phyloP scores from a whole-genome alignment of 1,140 invertebrate genomes.

The roundworm (Caenorhabditis elegans) region DNA sequence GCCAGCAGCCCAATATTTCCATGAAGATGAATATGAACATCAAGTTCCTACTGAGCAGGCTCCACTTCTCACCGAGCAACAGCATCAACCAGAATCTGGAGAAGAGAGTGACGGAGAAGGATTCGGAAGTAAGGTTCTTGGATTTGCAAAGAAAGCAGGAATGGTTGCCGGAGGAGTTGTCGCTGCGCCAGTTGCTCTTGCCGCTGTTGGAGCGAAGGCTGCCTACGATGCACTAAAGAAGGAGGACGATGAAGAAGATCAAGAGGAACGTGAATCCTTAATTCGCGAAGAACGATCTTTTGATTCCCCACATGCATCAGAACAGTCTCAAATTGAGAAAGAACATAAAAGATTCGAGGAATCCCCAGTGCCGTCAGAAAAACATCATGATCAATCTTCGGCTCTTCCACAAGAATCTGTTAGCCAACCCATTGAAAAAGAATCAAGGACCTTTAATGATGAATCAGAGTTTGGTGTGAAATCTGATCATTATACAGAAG shows the following conservation, averaged over 20 bases:
- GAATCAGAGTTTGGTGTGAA: not conserved
- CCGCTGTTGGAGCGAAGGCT: conserved; percentile 35
- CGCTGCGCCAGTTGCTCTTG: conserved; percentile 38
- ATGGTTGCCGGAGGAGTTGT: conserved; percentile 44
- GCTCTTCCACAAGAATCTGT: too few relatives aligned
- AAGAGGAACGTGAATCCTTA: not conserved
- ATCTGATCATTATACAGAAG: not conserved
- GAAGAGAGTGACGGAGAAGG: conserved; percentile 38
- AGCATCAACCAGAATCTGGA: not conserved
- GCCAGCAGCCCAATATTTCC: not conserved
- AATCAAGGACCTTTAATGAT: too few relatives aligned
- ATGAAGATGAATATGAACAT: not conserved
- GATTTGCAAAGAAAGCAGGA: conserved; percentile 41
- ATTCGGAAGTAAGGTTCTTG: conserved; percentile 26
- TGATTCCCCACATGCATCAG: not conserved
- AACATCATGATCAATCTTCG: too few relatives aligned
- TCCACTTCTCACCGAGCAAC: not conserved
- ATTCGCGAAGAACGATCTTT: not conserved
- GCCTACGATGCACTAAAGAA: conserved; percentile 38
- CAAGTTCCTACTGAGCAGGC: not conserved
- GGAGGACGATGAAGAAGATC: not conserved
- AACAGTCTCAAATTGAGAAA: too few relatives aligned
- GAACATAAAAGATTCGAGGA: too few relatives aligned
- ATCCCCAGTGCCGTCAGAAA: not conserved
- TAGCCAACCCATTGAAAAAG: too few relatives aligned